Base-by-base conservation (phyloP, 2,113 vertebrate genomes). In the Bucco capensis region DNA sequence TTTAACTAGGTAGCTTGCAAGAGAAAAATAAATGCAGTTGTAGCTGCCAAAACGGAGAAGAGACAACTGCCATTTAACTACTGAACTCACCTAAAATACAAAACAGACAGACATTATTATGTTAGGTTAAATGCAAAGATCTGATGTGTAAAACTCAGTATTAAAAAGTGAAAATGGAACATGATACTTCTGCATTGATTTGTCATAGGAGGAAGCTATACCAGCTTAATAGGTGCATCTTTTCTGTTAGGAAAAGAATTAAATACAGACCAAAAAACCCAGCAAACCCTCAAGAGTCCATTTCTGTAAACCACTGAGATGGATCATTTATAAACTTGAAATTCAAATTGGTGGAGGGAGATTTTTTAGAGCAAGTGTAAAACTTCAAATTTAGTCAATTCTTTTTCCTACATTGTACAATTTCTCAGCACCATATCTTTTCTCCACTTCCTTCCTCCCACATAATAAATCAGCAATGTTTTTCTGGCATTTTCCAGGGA, bases 401-500 rank as follows among this genome's bases (percentile, higher is more conserved):
- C 69, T 94, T 74, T 93, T 74, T 93, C 93, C 78, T 79, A 80
- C 67, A 49, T 51, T 16, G 72, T 28, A 82, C 81, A 74, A 73
- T 91, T 97, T 97, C 89, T 94, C 78, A 92, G 83, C 54, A 30
- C 46, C 17, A 1, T 65, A 71, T 95, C 86, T 93, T 94, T 94
- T 95, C 94, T 54, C 95, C 66, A 84, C 47, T 64, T 65, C 79
- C 47, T 49, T 87, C 89, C 73, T 95, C 73, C 83, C 81, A 65
- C 60, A 56, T 88, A 93, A 96, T 94, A 96, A 96, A 97, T 96
- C 96, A 96, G 65, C 91, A 94, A 82, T 90, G 83, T 95, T 90
- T 96, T 80, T n/a, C 88, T 85, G 76, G 79, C 79, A 91, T 95
- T 96, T 96, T 96, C 75, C 76, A 95, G 82, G 86, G 86, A 96